Base-by-base conservation (phyloP, 1,140 invertebrate species). In the Drosophila ambigua region DNA sequence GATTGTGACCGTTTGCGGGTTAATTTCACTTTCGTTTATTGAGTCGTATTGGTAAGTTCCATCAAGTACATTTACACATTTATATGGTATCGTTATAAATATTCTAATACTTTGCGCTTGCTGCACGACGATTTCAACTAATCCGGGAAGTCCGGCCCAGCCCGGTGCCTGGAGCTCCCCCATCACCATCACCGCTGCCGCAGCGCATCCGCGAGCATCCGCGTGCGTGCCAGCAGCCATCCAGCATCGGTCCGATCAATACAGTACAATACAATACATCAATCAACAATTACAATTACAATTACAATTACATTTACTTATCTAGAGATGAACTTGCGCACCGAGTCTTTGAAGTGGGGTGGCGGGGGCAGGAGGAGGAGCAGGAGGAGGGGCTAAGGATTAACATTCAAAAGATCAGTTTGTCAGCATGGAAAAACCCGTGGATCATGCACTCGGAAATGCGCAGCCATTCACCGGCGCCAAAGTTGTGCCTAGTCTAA, bases 41-140 rank as follows among this genome's bases (percentile, higher is more conserved):
- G 50, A 85, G 80, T 84, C 57, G 81, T 77, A 85, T 85, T 64
- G 54, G 54, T 66, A 72, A 54, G 60, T 74, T 82, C 61, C 76
- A 45, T 74, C 82, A 84, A 84, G 60, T 85, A 84, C 81, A 84
- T 84, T 87, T 87, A 84, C 82, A 84, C 81, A 84, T 84, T 68
- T 77, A 84, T 77, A 84, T 84, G 66, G 81, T 73, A 65, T 64
- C 11, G 4, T 72, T 65, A 74, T 65, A 59, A 60, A 67, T 76
- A 76, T 77, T 68, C 82, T 85, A 84, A 84, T 84, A 84, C 82
- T 85, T 87, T 61, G 82, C 82, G 81, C 78, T 63, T 77, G 49
- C 64, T 77, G 76, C 76, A 79, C 82, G 77, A 79, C 82, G 77
- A 83, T 72, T 84, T 77, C 66, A 75, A 79, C 80, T 77, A 80